Base-by-base conservation (phyloP, 1,140 invertebrate species). In the Tetramorium alpestre region DNA sequence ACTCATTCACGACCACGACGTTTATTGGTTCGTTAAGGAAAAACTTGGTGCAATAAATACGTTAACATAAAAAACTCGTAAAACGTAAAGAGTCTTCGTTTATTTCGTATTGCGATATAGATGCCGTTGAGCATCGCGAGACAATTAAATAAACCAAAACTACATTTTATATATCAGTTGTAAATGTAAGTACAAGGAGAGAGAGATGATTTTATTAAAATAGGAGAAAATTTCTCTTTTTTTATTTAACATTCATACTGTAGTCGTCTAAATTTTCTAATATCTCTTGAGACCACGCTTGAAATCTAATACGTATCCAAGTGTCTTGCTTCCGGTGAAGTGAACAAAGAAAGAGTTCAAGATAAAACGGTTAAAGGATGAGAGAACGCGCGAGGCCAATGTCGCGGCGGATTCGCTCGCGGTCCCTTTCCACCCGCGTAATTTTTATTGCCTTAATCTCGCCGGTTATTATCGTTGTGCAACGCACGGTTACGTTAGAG, bases 361-460 rank as follows among this genome's bases (percentile, higher is more conserved):
- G 73, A 64, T 78, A 86, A 65, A 33, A 62, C 5, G 64, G 47
- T 70, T 58, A 33, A 58, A 7, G 33, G 25, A 80, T 65, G 47
- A 28, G 56, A 51, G 56, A 16, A 8, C 33, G 47, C 6, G 47
- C 16, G 72, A 47, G 41, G 69, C 41, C 69, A 84, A 84, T 84
- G 80, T 84, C 67, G 18, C 33, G 25, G 67, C 65, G 78, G 47
- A 64, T 78, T 85, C 44, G 16, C 38, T 75, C 81, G 49, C 69
- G 22, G 18, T 73, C 41, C 62, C 56, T 85, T 76, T 77, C 41
- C 51, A 56, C 67, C 51, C 69, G 69, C 67, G 41, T 73, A 73
- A 84, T 84, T 84, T 84, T 84, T 84, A 84, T 84, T 73, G 69
- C 80, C 16, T 84, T 84, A 84, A 84, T 84, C 80, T 84, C 80